phyloP scores from a whole-genome alignment of 2,888 invertebrate species.

The Temnothorax ravouxi region DNA sequence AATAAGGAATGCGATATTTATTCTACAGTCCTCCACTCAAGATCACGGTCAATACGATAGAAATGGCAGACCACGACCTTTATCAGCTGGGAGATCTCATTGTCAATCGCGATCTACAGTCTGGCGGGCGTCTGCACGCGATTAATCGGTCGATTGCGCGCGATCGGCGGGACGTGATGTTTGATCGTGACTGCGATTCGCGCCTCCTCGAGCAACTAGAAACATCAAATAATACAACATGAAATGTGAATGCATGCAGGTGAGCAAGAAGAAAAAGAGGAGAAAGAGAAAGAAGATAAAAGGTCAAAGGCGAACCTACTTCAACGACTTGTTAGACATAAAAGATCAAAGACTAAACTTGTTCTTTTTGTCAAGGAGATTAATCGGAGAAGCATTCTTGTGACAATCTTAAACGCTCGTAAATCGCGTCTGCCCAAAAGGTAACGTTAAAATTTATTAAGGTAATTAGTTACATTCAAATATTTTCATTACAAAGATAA shows the following conservation, averaged over 20 bases:
- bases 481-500: background rate
- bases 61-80: constrained; percentile 22
- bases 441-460: too few relatives aligned
- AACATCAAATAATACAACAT: constrained; percentile 37
- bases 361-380: constrained; percentile 53
- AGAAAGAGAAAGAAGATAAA: constrained; percentile 40
- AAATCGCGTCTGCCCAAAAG: constrained; percentile 38
- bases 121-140: constrained; percentile 33
- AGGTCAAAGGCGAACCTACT: constrained; percentile 63
- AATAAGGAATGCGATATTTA: background rate
- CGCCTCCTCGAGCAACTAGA: constrained; percentile 40
- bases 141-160: constrained; percentile 34
- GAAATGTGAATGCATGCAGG: constrained; percentile 62
- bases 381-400: constrained; percentile 50
- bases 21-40: background rate
- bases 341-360: constrained; percentile 69
- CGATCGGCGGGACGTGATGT: constrained; percentile 61
- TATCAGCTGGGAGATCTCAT: constrained; percentile 25
- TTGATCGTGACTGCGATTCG: constrained; percentile 63
- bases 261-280: background rate
- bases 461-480: constrained; percentile 28
- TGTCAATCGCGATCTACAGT: constrained; percentile 17
- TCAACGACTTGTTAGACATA: constrained; percentile 54
- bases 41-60: background rate
- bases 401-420: constrained; percentile 56